Base-by-base conservation (phyloP, 1,140 invertebrate species). In the Pectinophora gossypiella region DNA sequence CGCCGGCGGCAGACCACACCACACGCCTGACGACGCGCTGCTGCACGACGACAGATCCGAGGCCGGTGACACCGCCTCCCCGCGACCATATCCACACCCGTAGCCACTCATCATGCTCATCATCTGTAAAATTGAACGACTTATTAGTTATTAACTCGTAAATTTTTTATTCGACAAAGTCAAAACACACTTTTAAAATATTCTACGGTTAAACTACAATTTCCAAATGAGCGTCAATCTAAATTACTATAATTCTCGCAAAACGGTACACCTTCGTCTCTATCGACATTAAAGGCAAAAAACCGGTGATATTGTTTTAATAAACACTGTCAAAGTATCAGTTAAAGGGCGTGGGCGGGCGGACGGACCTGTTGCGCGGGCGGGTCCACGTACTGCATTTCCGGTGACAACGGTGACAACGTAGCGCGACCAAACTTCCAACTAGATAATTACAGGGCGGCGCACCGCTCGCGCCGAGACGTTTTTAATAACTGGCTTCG, bases 401-500 rank as follows among this genome's bases (percentile, higher is more conserved):
- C 76, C 81, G 77, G 82, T 52, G 65, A 72, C 63, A 45, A 65
- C 70, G 76, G 76, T 81, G 81, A 85, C 76, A 81, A 78, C 78
- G 73, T 69, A 72, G 67, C 66, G 71, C 73, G 72, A 76, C 69
- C 61, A 77, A 70, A 72, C 72, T 67, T 77, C 67, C 78, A 79
- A 82, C 76, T 82, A 70, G 72, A 80, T 88, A 88, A 88, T 88
- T 88, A 88, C 83, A 87, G 87, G 80, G 80, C 84, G 82, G 78
- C 73, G 68, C 79, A 78, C 81, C 83, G 78, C 71, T 87, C 87
- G 68, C 87, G 85, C 72, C 87, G 81, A 89, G 87, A 88, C 84
- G 87, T 88, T 89, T 89, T 89, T 89, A 89, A 89, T 89, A 89
- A 89, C 87, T 89, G 87, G 79, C 87, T 89, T 87, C 69, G 83